Conservation (phyloP, 2,113 vertebrate genomes). For the Osmerus mordax region DNA sequence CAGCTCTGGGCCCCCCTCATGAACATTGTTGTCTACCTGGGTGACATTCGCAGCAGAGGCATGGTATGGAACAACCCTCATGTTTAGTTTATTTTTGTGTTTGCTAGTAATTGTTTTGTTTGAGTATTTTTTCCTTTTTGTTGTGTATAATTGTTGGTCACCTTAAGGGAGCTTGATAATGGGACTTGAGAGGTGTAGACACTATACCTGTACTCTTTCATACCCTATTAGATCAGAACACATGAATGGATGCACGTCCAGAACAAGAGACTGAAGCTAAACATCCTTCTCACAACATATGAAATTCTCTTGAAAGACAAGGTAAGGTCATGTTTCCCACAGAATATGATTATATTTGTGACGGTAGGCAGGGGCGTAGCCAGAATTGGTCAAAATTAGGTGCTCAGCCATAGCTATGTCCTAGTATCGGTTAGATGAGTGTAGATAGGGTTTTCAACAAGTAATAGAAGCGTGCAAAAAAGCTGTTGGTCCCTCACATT, state of each 20-base stretch:
- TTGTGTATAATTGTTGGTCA: too few relatives aligned
- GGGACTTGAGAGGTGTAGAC: background rate
- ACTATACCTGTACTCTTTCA: background rate
- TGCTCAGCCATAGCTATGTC: too few relatives aligned
- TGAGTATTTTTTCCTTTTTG: background rate
- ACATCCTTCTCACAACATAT: slow-evolving; percentile 93
- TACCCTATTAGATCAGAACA: slow-evolving; percentile 82
- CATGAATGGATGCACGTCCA: slow-evolving; percentile 98
- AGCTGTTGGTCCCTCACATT: too few relatives aligned
- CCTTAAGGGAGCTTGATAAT: too few relatives aligned
- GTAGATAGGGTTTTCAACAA: too few relatives aligned
- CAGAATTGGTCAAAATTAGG: too few relatives aligned
- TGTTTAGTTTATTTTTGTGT: background rate
- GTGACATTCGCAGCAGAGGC: slow-evolving; percentile 94
- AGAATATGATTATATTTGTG: too few relatives aligned
- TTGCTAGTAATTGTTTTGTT: background rate
- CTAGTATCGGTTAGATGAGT: too few relatives aligned
- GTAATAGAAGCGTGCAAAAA: too few relatives aligned
- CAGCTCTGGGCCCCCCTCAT: slow-evolving; percentile 91
- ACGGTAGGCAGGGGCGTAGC: too few relatives aligned
- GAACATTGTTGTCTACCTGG: slow-evolving; percentile 96
- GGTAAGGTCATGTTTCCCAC: slow-evolving; percentile 59
- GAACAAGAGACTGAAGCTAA: slow-evolving; percentile 92
- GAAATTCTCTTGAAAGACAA: slow-evolving; percentile 99
- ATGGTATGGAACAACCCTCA: slow-evolving; percentile 79